Conservation (phyloP, 2,888 invertebrate genomes). For the Alentia gelatinosa region DNA sequence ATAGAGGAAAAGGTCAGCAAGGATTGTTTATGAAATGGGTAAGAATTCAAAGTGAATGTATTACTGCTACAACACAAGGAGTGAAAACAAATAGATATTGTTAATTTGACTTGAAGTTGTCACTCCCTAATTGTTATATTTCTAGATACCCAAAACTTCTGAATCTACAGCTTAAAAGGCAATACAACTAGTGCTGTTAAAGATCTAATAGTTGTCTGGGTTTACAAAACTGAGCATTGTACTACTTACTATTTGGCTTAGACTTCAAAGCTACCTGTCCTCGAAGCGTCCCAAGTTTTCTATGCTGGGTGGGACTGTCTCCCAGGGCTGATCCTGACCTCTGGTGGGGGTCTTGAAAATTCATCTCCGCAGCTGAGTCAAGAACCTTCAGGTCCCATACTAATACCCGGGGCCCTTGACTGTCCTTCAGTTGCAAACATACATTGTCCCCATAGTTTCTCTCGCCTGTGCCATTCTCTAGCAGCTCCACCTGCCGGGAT, state of each 20-base stretch:
- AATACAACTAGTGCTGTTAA: not conserved
- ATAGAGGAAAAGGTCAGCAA: not conserved
- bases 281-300: not conserved
- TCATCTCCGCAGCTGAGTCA: not conserved
- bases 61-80: not conserved
- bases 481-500: not conserved
- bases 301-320: not conserved
- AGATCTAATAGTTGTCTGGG: not conserved
- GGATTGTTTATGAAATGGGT: not conserved
- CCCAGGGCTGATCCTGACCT: not conserved
- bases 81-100: not conserved
- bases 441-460: not conserved
- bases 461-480: not conserved
- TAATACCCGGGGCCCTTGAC: not conserved
- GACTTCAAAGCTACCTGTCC: not conserved
- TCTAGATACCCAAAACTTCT: not conserved
- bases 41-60: not conserved
- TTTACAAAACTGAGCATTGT: not conserved
- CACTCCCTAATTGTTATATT: not conserved
- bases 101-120: not conserved
- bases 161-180: not conserved
- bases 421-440: not conserved
- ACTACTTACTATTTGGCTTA: not conserved
- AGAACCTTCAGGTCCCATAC: constrained; percentile 21
- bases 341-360: not conserved